Evolutionary conservation across 2,888 invertebrate species (phyloP), one percentile per base, ranked within the genome.

Genomic region (Andrena dorsata): DNA sequence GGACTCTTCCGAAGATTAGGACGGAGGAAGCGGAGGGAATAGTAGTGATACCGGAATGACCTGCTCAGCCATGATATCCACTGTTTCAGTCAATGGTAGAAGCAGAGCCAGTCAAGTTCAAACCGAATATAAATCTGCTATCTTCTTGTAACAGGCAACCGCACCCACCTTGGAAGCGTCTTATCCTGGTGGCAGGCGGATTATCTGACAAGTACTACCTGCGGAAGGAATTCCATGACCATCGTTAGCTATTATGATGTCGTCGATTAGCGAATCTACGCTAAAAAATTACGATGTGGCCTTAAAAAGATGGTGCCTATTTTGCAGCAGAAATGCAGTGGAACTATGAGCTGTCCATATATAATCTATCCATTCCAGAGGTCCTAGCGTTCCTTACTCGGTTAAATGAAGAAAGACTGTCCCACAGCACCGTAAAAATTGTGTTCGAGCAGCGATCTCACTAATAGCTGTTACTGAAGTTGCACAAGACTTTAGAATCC

Each of bases 1-100:
- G 23, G 47, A 28, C 53, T 6, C 8, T 76, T n/a, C 20, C 6
- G 2, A 76, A 70, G 32, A 76, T 76, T 47, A 53, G 61, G 2
- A 4, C 1, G 7, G 64, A 64, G 1, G 23, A 63, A 10, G 64
- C 63, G 32, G 13, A 23, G 2, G 75, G 63, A n/a, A 53, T 69
- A 28, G 4, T 69, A 69, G 30, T 69, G 2, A 56, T 63, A 2
- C 69, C 47, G 7, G 20, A 26, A 13, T 47, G 47, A 6, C 23
- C 26, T 35, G 35, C 16, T 20, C 63, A 63, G 20, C 23, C 35
- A 13, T 63, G 63, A 0, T 63, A 20, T 2, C 47, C 16, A 47
- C 13, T 64, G 16, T 26, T 47, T n/a, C 35, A 41, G 8, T 41
- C 41, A n/a, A 53, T 20, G 47, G 13, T 47, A 49, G n/a, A 49